Conservation (phyloP, 2,113 vertebrate genomes). For the Pterocles burchelli region DNA sequence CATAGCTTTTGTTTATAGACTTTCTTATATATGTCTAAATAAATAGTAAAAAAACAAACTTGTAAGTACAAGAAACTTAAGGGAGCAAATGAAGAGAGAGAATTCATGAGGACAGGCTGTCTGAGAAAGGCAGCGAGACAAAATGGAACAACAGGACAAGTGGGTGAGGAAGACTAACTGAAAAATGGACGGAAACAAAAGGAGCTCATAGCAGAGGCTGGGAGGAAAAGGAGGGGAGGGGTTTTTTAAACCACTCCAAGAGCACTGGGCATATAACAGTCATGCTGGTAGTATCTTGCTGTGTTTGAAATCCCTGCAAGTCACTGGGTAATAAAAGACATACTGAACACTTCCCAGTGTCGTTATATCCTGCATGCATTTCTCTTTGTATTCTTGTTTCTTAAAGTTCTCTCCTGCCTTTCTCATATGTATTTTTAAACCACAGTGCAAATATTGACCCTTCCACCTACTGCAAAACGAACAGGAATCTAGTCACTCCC, state of each 20-base stretch:
- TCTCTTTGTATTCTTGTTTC: conserved; percentile 26
- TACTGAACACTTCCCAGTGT: background rate
- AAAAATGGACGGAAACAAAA: background rate
- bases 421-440: conserved; percentile 35
- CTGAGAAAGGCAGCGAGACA: background rate
- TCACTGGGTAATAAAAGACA: background rate
- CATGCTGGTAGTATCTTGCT: background rate
- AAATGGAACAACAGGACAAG: background rate
- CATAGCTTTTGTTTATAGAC: background rate
- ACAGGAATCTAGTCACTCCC: conserved; percentile 48
- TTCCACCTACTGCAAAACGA: background rate
- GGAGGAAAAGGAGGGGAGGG: background rate
- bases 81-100: background rate
- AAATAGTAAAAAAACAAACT: background rate
- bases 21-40: background rate
- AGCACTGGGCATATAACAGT: background rate
- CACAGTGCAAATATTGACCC: conserved; percentile 60
- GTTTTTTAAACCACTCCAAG: accelerated
- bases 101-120: background rate
- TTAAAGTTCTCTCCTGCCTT: conserved; percentile 21
- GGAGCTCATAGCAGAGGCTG: background rate
- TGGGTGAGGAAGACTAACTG: background rate
- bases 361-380: background rate
- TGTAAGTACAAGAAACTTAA: background rate
- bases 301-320: conserved; percentile 13